Evolutionary conservation across 1,140 invertebrate genomes (phyloP).

Genomic region (Bombus picipes): DNA sequence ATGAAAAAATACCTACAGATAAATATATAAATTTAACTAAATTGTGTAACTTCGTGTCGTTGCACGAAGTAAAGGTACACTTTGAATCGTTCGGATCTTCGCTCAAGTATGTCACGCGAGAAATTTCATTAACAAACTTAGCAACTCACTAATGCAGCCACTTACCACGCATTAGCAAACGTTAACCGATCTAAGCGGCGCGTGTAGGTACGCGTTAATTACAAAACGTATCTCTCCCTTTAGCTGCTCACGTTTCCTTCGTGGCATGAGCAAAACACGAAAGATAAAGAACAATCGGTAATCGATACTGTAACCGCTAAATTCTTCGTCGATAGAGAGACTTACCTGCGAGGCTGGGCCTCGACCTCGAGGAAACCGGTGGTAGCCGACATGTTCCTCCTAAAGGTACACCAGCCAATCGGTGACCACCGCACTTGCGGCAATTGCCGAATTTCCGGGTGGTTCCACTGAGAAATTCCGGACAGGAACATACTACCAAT

Average conservation of each 20-base stretch:
- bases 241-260: constrained; percentile 2
- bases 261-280: neutral
- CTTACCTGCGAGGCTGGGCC: constrained; percentile 79
- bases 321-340: neutral
- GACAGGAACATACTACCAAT: constrained; percentile 89
- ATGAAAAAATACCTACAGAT: neutral
- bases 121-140: neutral
- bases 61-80: neutral
- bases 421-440: constrained; percentile 91
- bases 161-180: neutral
- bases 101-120: neutral
- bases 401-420: constrained; percentile 84
- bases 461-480: constrained; percentile 89
- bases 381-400: constrained; percentile 84
- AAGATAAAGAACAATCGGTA: neutral
- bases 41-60: neutral
- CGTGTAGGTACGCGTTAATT: neutral
- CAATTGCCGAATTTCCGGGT: constrained; percentile 89
- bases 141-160: neutral
- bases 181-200: constrained; percentile 1
- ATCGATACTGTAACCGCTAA: neutral
- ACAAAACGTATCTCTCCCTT: neutral
- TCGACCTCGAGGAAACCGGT: constrained; percentile 81
- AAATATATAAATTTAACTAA: neutral
- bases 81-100: too few relatives aligned